Evolutionary conservation across 1,140 invertebrate genomes (phyloP), one percentile per base, ranked within the genome.

Genomic region (Heliconius hermathena): DNA sequence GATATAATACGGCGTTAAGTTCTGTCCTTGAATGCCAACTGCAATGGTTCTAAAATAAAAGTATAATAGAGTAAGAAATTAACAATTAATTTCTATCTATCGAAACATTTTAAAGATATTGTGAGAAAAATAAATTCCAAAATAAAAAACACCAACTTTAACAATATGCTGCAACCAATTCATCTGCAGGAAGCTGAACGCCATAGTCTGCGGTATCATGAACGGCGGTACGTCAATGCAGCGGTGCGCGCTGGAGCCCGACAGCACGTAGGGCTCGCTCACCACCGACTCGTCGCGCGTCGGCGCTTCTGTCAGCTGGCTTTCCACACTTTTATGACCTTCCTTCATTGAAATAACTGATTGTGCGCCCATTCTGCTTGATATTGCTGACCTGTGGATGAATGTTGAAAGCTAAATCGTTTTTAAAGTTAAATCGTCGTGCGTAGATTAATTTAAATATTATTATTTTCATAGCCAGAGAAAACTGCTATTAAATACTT

Each of bases 101-200:
- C 2, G 29, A 29, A 29, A 29, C 2, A 29, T 29, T 29, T 29
- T 29, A 29, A 41, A 41, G 41, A 41, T 41, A 41, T 13, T 52
- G 29, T 16, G 16, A 52, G 49, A 20, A 52, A 20, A 52, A 52
- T 52, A 52, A 8, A 8, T n/a, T n/a, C 20, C 54, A 57, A 20
- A 16, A 26, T 11, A 29, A 29, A 13, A 13, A 66, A 66, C 26
- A 66, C 3, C 3, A 3, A 66, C 90, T 85, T 91, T 89, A 5
- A 87, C 85, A 22, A 93, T 86, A 20, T 94, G 87, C 26, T 92
- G 87, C 18, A 92, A 74, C 87, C 86, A 90, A 80, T 92, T 84
- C 92, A 94, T 94, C 22, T 94, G 92, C 71, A 93, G 74, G 77
- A 91, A 94, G 83, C 85, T 89, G 77, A 77, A 92, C 33, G 90